Percentiles rank a stretch among this genome's conserved stretches.
Conservation (phyloP, 2,797 vertebrate species). For the Cirrhinus mrigala region DNA sequence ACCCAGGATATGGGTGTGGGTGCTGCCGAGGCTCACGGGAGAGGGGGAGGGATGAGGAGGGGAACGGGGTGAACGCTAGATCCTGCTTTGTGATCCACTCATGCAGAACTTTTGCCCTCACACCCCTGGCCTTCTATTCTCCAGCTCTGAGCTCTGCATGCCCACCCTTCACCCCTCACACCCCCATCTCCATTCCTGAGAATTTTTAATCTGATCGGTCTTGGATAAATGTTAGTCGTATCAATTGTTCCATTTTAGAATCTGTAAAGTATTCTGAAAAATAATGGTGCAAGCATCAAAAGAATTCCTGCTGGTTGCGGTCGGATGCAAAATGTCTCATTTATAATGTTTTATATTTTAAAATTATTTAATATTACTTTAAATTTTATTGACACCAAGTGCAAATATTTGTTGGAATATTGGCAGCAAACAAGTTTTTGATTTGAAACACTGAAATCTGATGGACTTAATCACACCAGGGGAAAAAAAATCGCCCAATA, state of each 20-base stretch:
- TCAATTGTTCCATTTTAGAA: neutral
- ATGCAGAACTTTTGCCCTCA: slow-evolving; percentile 81
- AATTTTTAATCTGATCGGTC: slow-evolving; percentile 1
- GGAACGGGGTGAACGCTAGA: slow-evolving; percentile 67
- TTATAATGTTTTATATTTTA: neutral
- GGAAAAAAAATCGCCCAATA: neutral
- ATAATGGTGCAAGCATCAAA: neutral
- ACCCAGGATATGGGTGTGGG: slow-evolving; percentile 71
- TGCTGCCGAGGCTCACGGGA: slow-evolving; percentile 61
- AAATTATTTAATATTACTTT: neutral
- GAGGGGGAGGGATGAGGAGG: slow-evolving; percentile 52
- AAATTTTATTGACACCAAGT: no score
- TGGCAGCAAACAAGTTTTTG: neutral
- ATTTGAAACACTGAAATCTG: neutral
- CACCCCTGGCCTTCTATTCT: slow-evolving; percentile 70
- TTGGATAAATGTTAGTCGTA: slow-evolving; percentile 1
- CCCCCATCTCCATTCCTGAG: slow-evolving; percentile 49
- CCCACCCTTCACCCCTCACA: slow-evolving; percentile 35
- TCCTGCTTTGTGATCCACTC: slow-evolving; percentile 80
- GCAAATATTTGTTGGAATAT: neutral
- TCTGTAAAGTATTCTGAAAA: neutral
- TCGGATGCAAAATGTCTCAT: neutral
- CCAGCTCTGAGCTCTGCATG: slow-evolving; percentile 52
- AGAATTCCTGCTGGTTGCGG: neutral
- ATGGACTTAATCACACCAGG: neutral